Conservation (phyloP, 2,797 vertebrate genomes). For the Rhinophrynus dorsalis region DNA sequence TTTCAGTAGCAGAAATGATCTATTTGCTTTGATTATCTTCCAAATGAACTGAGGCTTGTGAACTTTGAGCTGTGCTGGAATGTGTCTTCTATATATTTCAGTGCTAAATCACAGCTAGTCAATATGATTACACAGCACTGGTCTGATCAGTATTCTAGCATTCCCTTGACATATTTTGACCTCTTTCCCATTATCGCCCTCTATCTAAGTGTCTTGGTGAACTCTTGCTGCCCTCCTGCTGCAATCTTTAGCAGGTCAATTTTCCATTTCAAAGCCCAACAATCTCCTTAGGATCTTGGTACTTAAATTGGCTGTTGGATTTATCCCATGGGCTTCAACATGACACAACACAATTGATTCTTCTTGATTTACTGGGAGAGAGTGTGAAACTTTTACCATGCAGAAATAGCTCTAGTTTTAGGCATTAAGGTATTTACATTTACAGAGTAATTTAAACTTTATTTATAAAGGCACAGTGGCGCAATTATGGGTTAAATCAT, state of each 20-base stretch:
- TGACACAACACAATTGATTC: too few species aligned
- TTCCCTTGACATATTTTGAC: slow-evolving; percentile 9
- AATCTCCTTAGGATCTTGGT: background rate
- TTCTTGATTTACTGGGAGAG: background rate
- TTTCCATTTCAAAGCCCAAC: background rate
- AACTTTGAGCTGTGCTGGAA: background rate
- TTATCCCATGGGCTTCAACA: background rate
- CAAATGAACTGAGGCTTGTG: background rate
- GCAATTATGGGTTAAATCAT: too few species aligned
- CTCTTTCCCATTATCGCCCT: slow-evolving; percentile 7
- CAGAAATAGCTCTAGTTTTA: background rate
- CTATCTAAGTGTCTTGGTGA: slow-evolving; percentile 23
- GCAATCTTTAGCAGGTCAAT: slow-evolving; percentile 4
- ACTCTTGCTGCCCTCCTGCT: slow-evolving; percentile 13
- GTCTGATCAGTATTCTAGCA: slow-evolving; percentile 4
- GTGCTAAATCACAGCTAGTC: background rate
- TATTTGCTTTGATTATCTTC: background rate
- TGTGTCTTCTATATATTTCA: background rate
- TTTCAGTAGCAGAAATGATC: too few species aligned
- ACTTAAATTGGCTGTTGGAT: slow-evolving; percentile 13
- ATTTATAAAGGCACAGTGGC: too few species aligned
- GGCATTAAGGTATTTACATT: background rate
- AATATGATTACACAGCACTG: background rate
- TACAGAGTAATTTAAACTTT: too few species aligned
- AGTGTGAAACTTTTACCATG: background rate